Percentiles rank a stretch among this genome's conserved stretches.
These are phyloP conservation scores for Trididemnum miniatum DNA, from an alignment of 23 tunicate genomes.

Conservation along the genomic window DNA sequence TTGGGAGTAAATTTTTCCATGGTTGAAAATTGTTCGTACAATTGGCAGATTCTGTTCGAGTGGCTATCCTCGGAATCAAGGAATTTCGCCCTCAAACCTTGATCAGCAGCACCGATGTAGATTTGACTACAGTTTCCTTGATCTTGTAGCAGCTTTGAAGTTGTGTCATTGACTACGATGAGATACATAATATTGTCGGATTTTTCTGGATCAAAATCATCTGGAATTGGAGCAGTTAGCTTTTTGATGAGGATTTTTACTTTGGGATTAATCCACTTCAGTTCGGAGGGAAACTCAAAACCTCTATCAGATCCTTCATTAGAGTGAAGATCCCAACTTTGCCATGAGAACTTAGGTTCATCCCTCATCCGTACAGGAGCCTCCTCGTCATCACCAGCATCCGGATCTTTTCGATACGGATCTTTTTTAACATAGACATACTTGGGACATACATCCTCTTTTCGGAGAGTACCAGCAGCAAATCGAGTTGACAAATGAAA, in stretches of 20 bases:
- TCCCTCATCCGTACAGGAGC: conserved; percentile 64
- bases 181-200: conserved; percentile 78
- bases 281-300: conserved; percentile 71
- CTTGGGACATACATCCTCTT: conserved; percentile 67
- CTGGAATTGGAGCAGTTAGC: conserved; percentile 70
- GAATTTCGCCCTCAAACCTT: conserved; percentile 55
- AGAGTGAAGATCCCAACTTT: conserved; percentile 61
- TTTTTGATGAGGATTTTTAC: conserved; percentile 80
- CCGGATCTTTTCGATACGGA: conserved; percentile 65
- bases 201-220: conserved; percentile 50
- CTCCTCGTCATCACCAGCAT: conserved; percentile 35
- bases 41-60: conserved; percentile 39
- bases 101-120: conserved; percentile 88
- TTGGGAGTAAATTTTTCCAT: conserved; percentile 70
- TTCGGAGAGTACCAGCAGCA: conserved; percentile 16
- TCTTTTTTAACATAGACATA: conserved; percentile 75
- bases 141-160: conserved; percentile 54
- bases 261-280: conserved; percentile 88
- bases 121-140: conserved; percentile 79
- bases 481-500: conserved; percentile 33
- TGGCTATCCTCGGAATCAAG: conserved; percentile 71
- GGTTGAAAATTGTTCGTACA: conserved; percentile 51
- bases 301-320: conserved; percentile 52
- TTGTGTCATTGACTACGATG: conserved; percentile 72
- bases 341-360: conserved; percentile 92